Evolutionary conservation across 2,113 vertebrate genomes (phyloP).

Genomic region (Hydrolagus affinis): DNA sequence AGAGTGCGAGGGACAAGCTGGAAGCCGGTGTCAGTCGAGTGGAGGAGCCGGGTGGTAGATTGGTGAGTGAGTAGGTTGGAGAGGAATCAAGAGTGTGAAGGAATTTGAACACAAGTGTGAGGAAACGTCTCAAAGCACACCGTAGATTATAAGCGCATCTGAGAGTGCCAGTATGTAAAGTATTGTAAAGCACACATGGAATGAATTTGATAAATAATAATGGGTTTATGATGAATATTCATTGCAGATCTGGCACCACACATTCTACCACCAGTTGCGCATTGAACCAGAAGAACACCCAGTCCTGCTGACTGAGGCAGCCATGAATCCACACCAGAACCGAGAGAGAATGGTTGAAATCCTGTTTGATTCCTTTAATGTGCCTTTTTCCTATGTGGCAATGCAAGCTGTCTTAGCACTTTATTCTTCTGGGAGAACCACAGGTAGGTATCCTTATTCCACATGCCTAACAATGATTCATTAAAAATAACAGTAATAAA

Average conservation of each 20-base stretch:
- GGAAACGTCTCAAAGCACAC: too few species aligned
- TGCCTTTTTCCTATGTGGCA: constrained; percentile 55
- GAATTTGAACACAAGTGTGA: too few species aligned
- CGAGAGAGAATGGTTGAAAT: constrained; percentile 52
- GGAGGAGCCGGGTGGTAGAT: too few species aligned
- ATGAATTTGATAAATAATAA: not conserved
- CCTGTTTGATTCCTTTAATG: constrained; percentile 57
- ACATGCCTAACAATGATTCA: too few species aligned
- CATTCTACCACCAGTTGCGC: constrained; percentile 49
- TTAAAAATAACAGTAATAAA: too few species aligned
- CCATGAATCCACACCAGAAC: constrained; percentile 51
- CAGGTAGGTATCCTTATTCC: too few species aligned
- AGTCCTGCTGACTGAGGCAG: constrained; percentile 52
- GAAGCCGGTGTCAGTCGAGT: too few species aligned
- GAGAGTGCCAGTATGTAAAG: too few species aligned
- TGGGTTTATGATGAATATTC: not conserved
- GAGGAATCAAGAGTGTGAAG: too few species aligned
- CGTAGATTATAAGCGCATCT: too few species aligned
- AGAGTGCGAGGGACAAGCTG: too few species aligned
- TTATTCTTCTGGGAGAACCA: constrained; percentile 51
- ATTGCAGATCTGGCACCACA: constrained; percentile 57
- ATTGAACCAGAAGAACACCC: constrained; percentile 55
- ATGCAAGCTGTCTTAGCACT: constrained; percentile 59
- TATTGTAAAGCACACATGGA: not conserved
- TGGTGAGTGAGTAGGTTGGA: too few species aligned